phyloP scores from a whole-genome alignment of 2,797 vertebrate species.

The Harpagifer antarcticus region DNA sequence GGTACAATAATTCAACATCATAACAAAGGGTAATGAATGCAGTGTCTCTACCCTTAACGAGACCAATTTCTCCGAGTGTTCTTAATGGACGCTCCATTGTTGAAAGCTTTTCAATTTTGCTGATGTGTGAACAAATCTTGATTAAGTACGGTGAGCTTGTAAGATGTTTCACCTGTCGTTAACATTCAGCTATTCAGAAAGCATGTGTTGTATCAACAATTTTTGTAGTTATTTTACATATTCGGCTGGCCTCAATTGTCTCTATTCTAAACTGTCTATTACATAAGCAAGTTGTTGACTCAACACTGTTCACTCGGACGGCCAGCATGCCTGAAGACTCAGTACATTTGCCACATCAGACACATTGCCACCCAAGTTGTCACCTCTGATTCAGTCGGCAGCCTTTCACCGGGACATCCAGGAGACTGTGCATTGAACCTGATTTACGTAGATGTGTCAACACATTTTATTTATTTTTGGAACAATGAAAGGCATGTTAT shows the following conservation, averaged over 20 bases:
- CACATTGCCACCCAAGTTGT: slow-evolving; percentile 53
- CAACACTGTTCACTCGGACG: slow-evolving; percentile 17
- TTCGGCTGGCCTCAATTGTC: slow-evolving; percentile 17
- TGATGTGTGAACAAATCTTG: slow-evolving; percentile 26
- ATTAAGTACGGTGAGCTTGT: slow-evolving; percentile 26
- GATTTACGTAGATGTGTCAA: slow-evolving; percentile 18
- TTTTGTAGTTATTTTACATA: slow-evolving; percentile 12
- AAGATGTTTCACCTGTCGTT: slow-evolving; percentile 29
- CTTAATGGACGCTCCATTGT: slow-evolving; percentile 21
- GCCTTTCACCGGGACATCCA: slow-evolving; percentile 16
- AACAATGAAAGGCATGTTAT: background rate
- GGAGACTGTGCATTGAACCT: slow-evolving; percentile 30
- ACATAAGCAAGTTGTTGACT: slow-evolving; percentile 39
- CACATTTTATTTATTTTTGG: background rate
- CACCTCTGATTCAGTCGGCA: slow-evolving; percentile 52
- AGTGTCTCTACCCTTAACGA: slow-evolving; percentile 15
- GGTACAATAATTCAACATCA: slow-evolving; percentile 21
- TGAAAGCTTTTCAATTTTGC: slow-evolving; percentile 36
- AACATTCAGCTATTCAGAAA: slow-evolving; percentile 26
- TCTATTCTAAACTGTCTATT: slow-evolving; percentile 35
- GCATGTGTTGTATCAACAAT: slow-evolving; percentile 6
- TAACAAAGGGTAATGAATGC: slow-evolving; percentile 21
- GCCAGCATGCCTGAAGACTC: slow-evolving; percentile 42
- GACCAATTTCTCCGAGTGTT: slow-evolving; percentile 6
- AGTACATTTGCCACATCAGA: slow-evolving; percentile 47